Evolutionary conservation across 1,140 invertebrate genomes (phyloP).

Genomic region (Leptonema lineaticorne): DNA sequence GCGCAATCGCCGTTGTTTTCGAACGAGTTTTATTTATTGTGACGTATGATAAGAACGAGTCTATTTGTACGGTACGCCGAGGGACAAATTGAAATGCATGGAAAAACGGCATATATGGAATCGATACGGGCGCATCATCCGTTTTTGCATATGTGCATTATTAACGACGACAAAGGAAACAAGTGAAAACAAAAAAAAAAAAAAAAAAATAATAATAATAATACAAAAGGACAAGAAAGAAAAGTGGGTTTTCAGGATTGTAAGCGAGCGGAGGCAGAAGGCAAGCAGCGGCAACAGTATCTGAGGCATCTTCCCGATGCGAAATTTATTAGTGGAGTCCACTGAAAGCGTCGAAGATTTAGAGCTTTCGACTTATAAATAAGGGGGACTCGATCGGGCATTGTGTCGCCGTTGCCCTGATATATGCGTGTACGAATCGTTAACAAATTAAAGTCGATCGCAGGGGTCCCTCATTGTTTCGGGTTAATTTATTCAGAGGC

Average conservation of each 20-base stretch:
- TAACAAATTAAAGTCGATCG: constrained; percentile 31
- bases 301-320: not conserved
- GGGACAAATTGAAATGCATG: too few species aligned
- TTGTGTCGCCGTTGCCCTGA: constrained; percentile 9
- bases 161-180: too few species aligned
- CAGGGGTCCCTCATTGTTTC: constrained; percentile 21
- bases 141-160: too few species aligned
- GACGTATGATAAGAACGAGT: too few species aligned
- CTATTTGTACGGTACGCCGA: too few species aligned
- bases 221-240: too few species aligned
- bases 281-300: constrained; percentile 5
- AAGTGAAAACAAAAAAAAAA: too few species aligned
- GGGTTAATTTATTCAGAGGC: constrained; percentile 32
- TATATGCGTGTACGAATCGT: constrained; percentile 20
- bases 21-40: too few species aligned
- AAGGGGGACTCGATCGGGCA: constrained; percentile 25
- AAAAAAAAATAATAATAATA: too few species aligned
- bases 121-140: too few species aligned
- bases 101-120: too few species aligned
- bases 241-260: not conserved
- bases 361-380: constrained; percentile 21
- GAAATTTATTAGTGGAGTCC: constrained; percentile 27
- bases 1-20: too few species aligned
- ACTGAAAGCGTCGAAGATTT: constrained; percentile 10
- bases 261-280: not conserved